Conservation (phyloP, 2,888 invertebrate species). For the Ophonus ardosiacus region DNA sequence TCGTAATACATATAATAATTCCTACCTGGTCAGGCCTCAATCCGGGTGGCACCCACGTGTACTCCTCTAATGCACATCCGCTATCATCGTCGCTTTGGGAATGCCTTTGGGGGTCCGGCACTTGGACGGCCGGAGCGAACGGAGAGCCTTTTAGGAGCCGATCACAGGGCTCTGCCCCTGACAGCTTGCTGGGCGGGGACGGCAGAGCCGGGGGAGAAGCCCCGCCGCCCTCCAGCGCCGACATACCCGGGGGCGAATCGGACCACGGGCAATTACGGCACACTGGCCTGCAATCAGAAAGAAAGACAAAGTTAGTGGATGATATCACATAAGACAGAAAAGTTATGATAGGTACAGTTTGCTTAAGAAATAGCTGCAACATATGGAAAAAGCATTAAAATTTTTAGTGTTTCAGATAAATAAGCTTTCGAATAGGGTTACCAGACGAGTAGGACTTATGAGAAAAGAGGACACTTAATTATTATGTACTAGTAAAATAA, state of each 20-base stretch:
- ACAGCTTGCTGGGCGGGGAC: constrained; percentile 73
- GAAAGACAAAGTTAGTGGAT: neutral
- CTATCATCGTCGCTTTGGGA: constrained; percentile 98
- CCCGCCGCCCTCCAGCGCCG: constrained; percentile 75
- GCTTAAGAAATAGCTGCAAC: too few species aligned
- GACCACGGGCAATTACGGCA: constrained; percentile 88
- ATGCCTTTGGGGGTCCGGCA: constrained; percentile 85
- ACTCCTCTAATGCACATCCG: constrained; percentile 98
- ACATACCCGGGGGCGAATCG: constrained; percentile 72
- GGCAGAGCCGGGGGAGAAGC: constrained; percentile 74
- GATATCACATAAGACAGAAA: too few species aligned
- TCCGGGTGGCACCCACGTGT: constrained; percentile 98
- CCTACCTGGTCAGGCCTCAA: constrained; percentile 96
- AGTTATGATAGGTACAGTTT: too few species aligned
- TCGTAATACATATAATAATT: neutral
- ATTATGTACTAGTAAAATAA: too few species aligned
- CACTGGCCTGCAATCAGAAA: constrained; percentile 83
- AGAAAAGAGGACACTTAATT: too few species aligned
- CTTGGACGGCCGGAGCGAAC: constrained; percentile 73
- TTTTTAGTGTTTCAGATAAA: too few species aligned
- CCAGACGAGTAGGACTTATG: too few species aligned
- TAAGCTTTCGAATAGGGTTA: too few species aligned
- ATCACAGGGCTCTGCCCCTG: constrained; percentile 76
- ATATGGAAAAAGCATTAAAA: too few species aligned
- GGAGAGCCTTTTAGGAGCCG: constrained; percentile 79